Base-by-base conservation (phyloP, 2,797 vertebrate genomes). In the Pipistrellus pygmaeus region DNA sequence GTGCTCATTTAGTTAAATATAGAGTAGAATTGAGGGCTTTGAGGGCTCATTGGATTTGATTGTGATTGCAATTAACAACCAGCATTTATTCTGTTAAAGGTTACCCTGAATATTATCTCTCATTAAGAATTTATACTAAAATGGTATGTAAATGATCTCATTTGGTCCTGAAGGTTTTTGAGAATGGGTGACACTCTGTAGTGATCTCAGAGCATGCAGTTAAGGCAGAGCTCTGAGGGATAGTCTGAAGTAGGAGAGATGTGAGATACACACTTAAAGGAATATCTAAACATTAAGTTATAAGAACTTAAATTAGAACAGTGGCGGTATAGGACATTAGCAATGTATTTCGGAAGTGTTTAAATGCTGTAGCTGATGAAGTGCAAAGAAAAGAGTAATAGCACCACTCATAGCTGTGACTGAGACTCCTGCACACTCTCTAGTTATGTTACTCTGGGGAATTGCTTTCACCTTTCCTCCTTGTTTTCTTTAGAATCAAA, bases 401-500 rank as follows among this genome's bases (percentile, higher is more conserved):
- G 9, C 21, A 25, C 30, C 13, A 21, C 13, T n/a, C 48, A 64
- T 0, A n/a, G 32, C 13, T 71, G 23, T 72, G 8, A 57, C 17
- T 44, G 14, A 90, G 87, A 44, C 20, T 35, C 27, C 32, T 35
- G 41, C 32, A 53, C 1, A 1, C 25, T 81, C 72, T 12, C 23
- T 55, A 18, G 4, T 51, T 69, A 20, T 38, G 20, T 17, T 53
- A 72, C 10, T 15, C 20, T 71, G 2, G 32, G 18, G 5, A 57
- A n/a, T 51, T 89, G 48, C 25, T 85, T 87, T n/a, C 41, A 13
- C 3, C 5, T 48, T 35, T 64, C 18, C 75, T 32, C 9, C 15
- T 72, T 75, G 20, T 69, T 75, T 75, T 57, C 11, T 76, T 93
- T 17, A 53, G n/a, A 94, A 71, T 69, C n/a, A 90, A 73, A 82